Percentiles rank a stretch among this genome's conserved stretches.
Evolutionary conservation across 2,888 invertebrate genomes (phyloP).

Genomic region (Leistus spinibarbis): DNA sequence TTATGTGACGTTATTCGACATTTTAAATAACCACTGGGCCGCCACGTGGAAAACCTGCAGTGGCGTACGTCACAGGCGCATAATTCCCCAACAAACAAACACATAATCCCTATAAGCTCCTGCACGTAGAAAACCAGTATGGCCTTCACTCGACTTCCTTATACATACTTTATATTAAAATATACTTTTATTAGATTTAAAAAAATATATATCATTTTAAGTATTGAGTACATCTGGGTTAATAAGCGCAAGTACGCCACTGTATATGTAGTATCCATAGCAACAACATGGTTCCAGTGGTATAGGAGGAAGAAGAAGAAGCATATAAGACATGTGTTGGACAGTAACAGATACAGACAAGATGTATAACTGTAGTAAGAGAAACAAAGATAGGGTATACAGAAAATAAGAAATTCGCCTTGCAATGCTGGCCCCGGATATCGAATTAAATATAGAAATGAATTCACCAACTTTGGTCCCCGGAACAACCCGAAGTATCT

Average conservation of each 20-base stretch:
- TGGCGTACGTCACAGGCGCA: background rate
- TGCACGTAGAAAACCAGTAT: too few species aligned
- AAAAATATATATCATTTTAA: background rate
- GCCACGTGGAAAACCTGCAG: background rate
- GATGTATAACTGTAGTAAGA: background rate
- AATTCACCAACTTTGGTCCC: conserved; percentile 45
- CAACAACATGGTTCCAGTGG: conserved; percentile 11
- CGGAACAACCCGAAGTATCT: conserved; percentile 18
- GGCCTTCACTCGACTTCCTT: too few species aligned
- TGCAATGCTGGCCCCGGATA: conserved; percentile 44
- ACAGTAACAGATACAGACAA: background rate
- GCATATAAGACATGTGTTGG: background rate
- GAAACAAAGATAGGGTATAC: conserved; percentile 6
- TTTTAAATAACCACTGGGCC: conserved; percentile 29
- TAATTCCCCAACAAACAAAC: too few species aligned
- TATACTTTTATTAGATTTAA: too few species aligned
- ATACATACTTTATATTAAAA: too few species aligned
- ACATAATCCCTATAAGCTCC: too few species aligned
- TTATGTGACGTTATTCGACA: conserved; percentile 33
- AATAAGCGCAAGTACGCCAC: too few species aligned
- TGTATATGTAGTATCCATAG: conserved; percentile 15
- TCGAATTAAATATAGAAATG: conserved; percentile 54
- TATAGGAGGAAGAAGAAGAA: conserved; percentile 4
- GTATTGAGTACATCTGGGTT: too few species aligned
- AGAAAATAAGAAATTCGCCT: conserved; percentile 47